Percentiles rank a stretch among this genome's conserved stretches.
Evolutionary conservation across 2,113 vertebrate species (phyloP).

Genomic region (Ctenodactylus gundi): DNA sequence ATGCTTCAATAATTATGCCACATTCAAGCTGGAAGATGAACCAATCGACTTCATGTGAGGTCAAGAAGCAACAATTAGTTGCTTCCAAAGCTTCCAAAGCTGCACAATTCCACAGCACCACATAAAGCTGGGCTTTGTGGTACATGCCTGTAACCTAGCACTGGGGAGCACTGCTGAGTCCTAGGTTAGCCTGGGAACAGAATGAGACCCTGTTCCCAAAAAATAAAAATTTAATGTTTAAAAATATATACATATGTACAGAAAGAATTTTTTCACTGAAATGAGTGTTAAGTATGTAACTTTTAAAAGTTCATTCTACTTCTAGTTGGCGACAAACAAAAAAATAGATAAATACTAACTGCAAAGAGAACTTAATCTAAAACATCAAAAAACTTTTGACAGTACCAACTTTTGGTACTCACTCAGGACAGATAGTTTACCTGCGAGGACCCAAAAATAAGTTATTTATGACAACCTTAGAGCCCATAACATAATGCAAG

Average conservation of each 20-base stretch:
- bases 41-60: not conserved
- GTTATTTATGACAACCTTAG: not conserved
- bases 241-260: no score
- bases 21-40: not conserved
- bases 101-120: no score
- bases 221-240: no score
- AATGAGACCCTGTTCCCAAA: no score
- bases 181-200: no score
- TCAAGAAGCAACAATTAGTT: not conserved
- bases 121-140: no score
- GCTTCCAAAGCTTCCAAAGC: conserved; percentile 41
- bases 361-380: not conserved
- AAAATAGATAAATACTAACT: not conserved
- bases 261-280: not conserved
- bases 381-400: no score
- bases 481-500: conserved; percentile 12
- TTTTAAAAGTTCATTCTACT: not conserved
- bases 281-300: not conserved
- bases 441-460: not conserved
- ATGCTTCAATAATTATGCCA: not conserved
- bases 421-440: not conserved
- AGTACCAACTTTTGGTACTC: not conserved
- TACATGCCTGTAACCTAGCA: no score
- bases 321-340: not conserved
- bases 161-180: no score